phyloP scores from a whole-genome alignment of 2,888 invertebrate species.

The Watsonalla binaria region DNA sequence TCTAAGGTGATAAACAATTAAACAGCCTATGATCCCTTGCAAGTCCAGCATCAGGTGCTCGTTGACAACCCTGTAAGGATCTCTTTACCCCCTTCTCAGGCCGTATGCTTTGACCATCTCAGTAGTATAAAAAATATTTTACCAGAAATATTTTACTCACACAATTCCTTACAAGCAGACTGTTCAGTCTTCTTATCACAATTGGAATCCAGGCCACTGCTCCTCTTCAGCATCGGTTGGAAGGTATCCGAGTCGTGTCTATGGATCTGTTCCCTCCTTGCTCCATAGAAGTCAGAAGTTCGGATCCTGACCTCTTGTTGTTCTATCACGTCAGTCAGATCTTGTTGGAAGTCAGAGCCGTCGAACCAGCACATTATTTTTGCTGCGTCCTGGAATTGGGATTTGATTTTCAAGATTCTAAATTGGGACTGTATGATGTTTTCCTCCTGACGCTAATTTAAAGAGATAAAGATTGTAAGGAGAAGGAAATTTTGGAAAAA shows the following conservation, averaged over 20 bases:
- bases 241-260: conserved; percentile 64
- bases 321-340: conserved; percentile 68
- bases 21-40: no score
- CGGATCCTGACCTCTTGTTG: conserved; percentile 69
- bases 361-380: conserved; percentile 74
- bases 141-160: conserved; percentile 39
- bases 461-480: no score
- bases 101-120: no score
- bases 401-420: no score
- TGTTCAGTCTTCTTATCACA: conserved; percentile 53
- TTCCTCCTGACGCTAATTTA: no score
- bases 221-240: conserved; percentile 66
- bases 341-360: conserved; percentile 69
- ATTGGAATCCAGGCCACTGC: conserved; percentile 58
- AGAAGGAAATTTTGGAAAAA: no score
- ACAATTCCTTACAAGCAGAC: conserved; percentile 55
- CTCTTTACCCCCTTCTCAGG: no score
- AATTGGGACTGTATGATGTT: no score
- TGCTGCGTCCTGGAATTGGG: conserved; percentile 57
- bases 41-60: no score
- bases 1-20: no score
- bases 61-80: no score
- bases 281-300: conserved; percentile 55
- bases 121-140: not conserved
- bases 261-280: conserved; percentile 40